A percentile compares a stretch with the other conserved stretches of the same genome.
Evolutionary conservation across 2,888 invertebrate genomes (phyloP).

Genomic region (Spisula subtruncata): DNA sequence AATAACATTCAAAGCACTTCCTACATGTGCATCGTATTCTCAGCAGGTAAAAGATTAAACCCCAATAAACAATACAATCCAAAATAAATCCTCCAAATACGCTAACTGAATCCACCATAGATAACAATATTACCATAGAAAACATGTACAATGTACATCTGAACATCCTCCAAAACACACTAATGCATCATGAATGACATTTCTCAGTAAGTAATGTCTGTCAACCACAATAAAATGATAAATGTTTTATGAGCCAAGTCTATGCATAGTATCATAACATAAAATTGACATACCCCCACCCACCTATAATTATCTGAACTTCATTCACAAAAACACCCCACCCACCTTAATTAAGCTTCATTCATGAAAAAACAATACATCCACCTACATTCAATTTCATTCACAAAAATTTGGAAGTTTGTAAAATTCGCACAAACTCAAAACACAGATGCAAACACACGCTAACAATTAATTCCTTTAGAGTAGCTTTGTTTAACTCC

Average conservation of each 20-base stretch:
- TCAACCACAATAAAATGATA: background rate
- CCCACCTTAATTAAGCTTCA: no score
- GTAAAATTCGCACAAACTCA: background rate
- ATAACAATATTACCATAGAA: no score
- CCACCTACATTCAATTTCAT: no score
- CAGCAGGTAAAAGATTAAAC: no score
- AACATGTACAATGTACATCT: no score
- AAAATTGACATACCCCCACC: background rate
- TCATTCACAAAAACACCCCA: no score
- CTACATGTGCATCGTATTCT: no score
- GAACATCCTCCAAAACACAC: background rate
- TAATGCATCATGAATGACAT: background rate
- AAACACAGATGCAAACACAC: background rate
- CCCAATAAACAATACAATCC: background rate
- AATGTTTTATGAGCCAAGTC: background rate
- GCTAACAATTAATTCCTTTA: background rate
- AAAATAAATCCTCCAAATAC: background rate
- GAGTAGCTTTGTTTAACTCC: no score
- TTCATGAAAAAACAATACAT: no score
- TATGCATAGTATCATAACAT: constrained; percentile 6
- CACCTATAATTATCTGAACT: no score
- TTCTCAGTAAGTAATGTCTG: background rate
- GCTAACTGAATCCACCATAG: background rate
- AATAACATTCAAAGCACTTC: background rate
- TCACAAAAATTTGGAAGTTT: no score